These are phyloP conservation scores for Hydropsyche tenuis DNA, from an alignment of 1,140 invertebrate species.

Conservation along the genomic window DNA sequence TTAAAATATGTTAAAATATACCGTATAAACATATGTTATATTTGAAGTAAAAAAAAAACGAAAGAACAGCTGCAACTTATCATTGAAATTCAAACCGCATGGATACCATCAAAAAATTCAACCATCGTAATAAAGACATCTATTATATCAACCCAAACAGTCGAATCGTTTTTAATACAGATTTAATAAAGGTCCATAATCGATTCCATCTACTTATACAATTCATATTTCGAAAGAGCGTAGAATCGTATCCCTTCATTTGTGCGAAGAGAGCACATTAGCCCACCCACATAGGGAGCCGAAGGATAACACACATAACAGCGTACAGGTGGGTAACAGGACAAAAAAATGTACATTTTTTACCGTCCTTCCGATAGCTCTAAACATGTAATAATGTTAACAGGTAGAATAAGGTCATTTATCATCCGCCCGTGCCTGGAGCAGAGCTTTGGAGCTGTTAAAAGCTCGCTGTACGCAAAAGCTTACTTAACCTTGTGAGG, in stretches of 20 bases:
- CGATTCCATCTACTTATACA: not conserved
- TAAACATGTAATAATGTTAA: conserved; percentile 35
- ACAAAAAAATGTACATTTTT: conserved; percentile 9
- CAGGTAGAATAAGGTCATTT: conserved; percentile 33
- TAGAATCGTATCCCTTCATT: not conserved
- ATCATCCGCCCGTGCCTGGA: conserved; percentile 12
- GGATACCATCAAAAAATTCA: not conserved
- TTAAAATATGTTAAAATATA: no score
- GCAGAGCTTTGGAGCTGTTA: conserved; percentile 19
- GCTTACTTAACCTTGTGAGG: conserved; percentile 1
- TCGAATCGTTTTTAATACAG: not conserved
- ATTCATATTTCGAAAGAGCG: not conserved
- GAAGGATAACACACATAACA: no score
- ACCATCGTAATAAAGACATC: conserved; percentile 5
- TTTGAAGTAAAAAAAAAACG: no score
- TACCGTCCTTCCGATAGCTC: conserved; percentile 28
- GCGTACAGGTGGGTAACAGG: not conserved
- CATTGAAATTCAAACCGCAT: no score
- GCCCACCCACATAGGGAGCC: conserved; percentile 3
- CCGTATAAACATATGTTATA: no score
- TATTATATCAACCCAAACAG: not conserved
- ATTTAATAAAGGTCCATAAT: not conserved
- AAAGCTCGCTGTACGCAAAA: conserved; percentile 6
- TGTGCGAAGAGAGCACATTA: not conserved
- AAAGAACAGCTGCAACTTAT: not conserved